A percentile compares a stretch with the other conserved stretches of the same genome.
These are phyloP conservation scores for Athrips mouffetella DNA, from an alignment of 2,888 invertebrate genomes.

Conservation along the genomic window DNA sequence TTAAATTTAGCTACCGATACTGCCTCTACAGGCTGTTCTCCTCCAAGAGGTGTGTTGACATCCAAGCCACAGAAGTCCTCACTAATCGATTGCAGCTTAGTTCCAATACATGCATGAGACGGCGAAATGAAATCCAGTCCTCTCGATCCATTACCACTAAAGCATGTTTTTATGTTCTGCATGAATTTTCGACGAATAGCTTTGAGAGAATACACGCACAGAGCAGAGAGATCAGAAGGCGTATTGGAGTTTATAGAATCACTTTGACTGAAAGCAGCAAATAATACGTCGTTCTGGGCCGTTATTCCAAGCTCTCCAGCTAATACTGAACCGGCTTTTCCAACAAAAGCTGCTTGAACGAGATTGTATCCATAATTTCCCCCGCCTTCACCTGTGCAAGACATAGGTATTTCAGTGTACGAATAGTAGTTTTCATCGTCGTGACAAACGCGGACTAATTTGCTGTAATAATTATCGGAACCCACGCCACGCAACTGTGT, in stretches of 20 bases:
- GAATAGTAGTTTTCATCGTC: slow-evolving; percentile 97
- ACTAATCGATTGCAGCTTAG: slow-evolving; percentile 93
- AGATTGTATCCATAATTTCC: slow-evolving; percentile 90
- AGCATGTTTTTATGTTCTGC: slow-evolving; percentile 97
- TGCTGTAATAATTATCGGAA: slow-evolving; percentile 91
- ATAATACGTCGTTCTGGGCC: slow-evolving; percentile 95
- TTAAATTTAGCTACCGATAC: slow-evolving; percentile 91
- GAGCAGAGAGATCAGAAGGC: slow-evolving; percentile 85
- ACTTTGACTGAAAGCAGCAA: slow-evolving; percentile 95
- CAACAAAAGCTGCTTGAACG: slow-evolving; percentile 95
- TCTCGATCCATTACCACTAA: slow-evolving; percentile 89
- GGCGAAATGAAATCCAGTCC: slow-evolving; percentile 97
- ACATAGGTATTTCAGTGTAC: slow-evolving; percentile 97
- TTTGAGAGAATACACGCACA: slow-evolving; percentile 96
- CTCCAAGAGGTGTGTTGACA: slow-evolving; percentile 97
- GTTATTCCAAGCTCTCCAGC: slow-evolving; percentile 94
- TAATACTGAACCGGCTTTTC: slow-evolving; percentile 94
- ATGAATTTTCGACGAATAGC: slow-evolving; percentile 95
- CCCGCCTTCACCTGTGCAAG: slow-evolving; percentile 88
- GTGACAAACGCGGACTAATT: slow-evolving; percentile 96
- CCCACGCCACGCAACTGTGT: slow-evolving; percentile 92
- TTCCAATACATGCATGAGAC: slow-evolving; percentile 91
- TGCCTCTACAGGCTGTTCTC: slow-evolving; percentile 92
- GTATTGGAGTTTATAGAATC: slow-evolving; percentile 83
- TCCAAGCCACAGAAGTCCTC: slow-evolving; percentile 98